Evolutionary conservation across 2,888 invertebrate species (phyloP).

Genomic region (Acleris cristana): DNA sequence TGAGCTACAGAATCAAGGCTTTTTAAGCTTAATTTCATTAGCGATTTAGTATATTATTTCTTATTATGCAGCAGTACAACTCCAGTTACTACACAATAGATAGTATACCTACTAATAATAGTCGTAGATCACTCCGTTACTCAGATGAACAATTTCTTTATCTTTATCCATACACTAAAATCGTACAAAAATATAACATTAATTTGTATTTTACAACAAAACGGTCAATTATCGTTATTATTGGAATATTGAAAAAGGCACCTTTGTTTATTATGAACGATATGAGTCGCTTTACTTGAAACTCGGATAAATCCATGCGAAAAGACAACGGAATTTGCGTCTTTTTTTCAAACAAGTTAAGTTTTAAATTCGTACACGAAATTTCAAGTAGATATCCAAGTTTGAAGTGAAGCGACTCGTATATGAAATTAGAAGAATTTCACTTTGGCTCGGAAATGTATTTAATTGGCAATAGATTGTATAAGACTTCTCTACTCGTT

Average conservation of each 20-base stretch:
- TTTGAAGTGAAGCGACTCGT: too few species aligned
- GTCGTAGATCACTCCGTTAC: neutral
- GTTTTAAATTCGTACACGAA: too few species aligned
- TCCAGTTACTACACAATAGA: slow-evolving; percentile 57
- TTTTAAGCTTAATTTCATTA: slow-evolving; percentile 34
- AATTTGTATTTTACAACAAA: slow-evolving; percentile 13
- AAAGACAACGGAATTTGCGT: too few species aligned
- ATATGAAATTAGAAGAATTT: too few species aligned
- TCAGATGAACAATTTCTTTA: slow-evolving; percentile 20
- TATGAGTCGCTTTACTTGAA: too few species aligned
- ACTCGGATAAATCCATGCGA: too few species aligned
- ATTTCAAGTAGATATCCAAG: too few species aligned
- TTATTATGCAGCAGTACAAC: slow-evolving; percentile 61
- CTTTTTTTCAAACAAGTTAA: too few species aligned
- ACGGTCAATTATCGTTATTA: slow-evolving; percentile 7
- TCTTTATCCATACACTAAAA: slow-evolving; percentile 23
- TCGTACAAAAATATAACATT: slow-evolving; percentile 32
- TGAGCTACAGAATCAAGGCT: slow-evolving; percentile 15
- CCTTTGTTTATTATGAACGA: slow-evolving; percentile 7
- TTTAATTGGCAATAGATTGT: too few species aligned
- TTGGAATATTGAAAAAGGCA: slow-evolving; percentile 17
- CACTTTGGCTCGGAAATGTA: too few species aligned
- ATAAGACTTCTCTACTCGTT: too few species aligned
- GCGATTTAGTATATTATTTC: slow-evolving; percentile 34
- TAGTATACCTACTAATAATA: neutral